Percentiles rank a stretch among this genome's conserved stretches.
These are phyloP conservation scores for Telmatochromis sp. DNA, from an alignment of 2,113 vertebrate genomes.

Conservation along the genomic window DNA sequence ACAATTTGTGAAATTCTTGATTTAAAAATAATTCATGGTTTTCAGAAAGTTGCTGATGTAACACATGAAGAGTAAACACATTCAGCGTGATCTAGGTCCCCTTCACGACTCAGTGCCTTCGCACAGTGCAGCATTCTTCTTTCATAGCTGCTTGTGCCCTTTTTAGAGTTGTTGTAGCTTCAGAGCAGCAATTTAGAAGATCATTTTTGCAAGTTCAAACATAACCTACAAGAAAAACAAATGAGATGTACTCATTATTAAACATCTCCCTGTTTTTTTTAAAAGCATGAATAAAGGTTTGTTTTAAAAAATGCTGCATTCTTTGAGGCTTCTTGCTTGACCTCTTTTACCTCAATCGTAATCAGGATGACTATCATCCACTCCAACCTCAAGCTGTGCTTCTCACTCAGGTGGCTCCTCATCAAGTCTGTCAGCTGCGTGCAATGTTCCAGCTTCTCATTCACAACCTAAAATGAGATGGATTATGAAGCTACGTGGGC, in stretches of 20 bases:
- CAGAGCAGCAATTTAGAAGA: constrained; percentile 70
- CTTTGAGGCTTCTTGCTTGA: neutral
- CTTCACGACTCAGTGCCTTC: neutral
- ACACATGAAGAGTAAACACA: constrained; percentile 7
- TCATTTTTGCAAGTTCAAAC: constrained; percentile 85
- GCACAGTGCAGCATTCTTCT: neutral
- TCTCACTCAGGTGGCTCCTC: constrained; percentile 92
- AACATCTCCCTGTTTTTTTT: neutral
- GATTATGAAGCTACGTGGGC: neutral
- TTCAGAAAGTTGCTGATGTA: neutral
- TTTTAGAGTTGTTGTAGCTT: neutral
- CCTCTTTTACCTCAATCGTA: constrained; percentile 83
- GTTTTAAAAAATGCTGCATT: neutral
- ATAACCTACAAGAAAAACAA: constrained; percentile 73
- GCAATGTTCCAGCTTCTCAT: constrained; percentile 95
- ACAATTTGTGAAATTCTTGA: neutral
- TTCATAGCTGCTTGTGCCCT: neutral
- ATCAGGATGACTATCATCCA: constrained; percentile 99
- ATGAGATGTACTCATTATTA: neutral
- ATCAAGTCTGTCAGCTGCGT: constrained; percentile 92
- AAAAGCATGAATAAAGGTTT: neutral
- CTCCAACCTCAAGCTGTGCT: constrained; percentile 86
- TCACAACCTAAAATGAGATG: constrained; percentile 78
- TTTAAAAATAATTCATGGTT: neutral
- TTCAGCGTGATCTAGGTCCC: neutral